Base-by-base conservation (phyloP, 2,113 vertebrate species). In the Todiramphus saurophagus region DNA sequence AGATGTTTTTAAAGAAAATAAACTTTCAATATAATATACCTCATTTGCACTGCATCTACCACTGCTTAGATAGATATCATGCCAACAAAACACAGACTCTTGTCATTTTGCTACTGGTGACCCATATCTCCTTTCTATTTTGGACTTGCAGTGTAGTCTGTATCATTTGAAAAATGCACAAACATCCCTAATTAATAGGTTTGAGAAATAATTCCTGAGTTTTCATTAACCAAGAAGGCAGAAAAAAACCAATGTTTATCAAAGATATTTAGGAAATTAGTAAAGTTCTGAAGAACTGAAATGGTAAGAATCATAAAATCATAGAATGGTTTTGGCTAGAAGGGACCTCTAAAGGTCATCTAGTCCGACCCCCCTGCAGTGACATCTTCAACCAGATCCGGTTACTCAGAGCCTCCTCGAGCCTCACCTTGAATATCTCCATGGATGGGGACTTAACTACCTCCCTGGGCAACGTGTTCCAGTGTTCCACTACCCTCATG, bases 171-270 rank as follows among this genome's bases (percentile, higher is more conserved):
- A 96, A 96, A 93, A 92, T 50, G 53, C 16, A 81, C 27, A 87
- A 82, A 24, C 39, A 64, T 27, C 5, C 3, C 4, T 80, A 79
- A 88, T 90, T 82, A 87, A 84, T 31, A 53, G 4, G 20, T 31
- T 86, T 83, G 46, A 84, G 55, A 55, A 92, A 96, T 89, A 70
- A 69, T 90, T 86, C 39, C 50, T 60, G 64, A 75, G 51, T 82
- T 96, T 96, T 94, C 81, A 93, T 86, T 94, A 93, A 72, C 66
- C 31, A 93, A 78, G 33, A 82, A 50, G 14, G 60, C 16, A 92
- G 25, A 70, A 84, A 88, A 95, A 84, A 60, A 70, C 18, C 64
- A 79, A 53, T 50, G 46, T 89, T 95, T 96, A 73, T 86, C 44
- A 91, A 87, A 95, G 64, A 68, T 28, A 70, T 39, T 94, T 50